Evolutionary conservation across 2,888 invertebrate species (phyloP).

Genomic region (Sclerodermus sp.): DNA sequence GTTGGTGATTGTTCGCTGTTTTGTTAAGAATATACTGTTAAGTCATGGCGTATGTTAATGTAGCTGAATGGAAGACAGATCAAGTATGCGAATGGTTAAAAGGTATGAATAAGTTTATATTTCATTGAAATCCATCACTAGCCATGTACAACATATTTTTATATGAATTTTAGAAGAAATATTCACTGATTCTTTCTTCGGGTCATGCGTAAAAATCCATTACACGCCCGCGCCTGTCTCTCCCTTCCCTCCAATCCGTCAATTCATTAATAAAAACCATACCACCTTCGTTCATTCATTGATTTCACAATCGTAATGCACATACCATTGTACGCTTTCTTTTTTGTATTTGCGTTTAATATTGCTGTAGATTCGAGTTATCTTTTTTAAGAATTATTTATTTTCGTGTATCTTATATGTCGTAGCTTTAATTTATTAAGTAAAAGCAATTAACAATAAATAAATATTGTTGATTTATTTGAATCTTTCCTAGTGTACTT

Average conservation of each 20-base stretch:
- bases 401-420: too few relatives aligned
- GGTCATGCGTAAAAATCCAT: too few relatives aligned
- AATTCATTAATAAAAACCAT: too few relatives aligned
- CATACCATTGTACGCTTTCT: not conserved
- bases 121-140: not conserved
- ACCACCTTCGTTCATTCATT: not conserved
- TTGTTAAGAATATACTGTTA: slow-evolving; percentile 11
- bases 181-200: not conserved
- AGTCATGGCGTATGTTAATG: slow-evolving; percentile 78
- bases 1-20: too few relatives aligned
- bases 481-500: too few relatives aligned
- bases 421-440: too few relatives aligned
- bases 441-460: too few relatives aligned
- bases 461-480: too few relatives aligned
- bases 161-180: not conserved
- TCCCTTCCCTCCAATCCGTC: not conserved
- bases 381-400: too few relatives aligned
- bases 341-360: too few relatives aligned
- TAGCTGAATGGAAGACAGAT: slow-evolving; percentile 87
- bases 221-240: not conserved
- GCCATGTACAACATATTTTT: not conserved
- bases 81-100: slow-evolving; percentile 90
- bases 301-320: not conserved
- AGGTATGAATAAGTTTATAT: slow-evolving; percentile 62
- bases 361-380: too few relatives aligned